A percentile compares a stretch with the other conserved stretches of the same genome.
These are phyloP conservation scores for Zhuqinia jingwanae DNA, from an alignment of 2,888 invertebrate species.

Conservation along the genomic window DNA sequence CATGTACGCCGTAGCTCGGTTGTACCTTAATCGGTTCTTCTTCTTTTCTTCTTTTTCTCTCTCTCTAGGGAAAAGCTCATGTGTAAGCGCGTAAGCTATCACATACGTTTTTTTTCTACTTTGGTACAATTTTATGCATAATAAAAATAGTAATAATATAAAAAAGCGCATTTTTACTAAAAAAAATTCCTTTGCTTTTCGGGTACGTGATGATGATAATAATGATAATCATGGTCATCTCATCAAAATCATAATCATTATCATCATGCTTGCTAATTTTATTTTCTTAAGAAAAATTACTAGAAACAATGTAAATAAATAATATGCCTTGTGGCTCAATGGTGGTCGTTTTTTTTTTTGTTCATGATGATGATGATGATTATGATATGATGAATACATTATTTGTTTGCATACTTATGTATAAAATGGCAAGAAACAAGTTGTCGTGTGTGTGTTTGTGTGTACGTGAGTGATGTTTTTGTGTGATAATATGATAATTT, in stretches of 20 bases:
- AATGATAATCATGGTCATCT: too few relatives aligned
- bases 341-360: too few relatives aligned
- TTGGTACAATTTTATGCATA: constrained; percentile 1
- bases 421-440: constrained; percentile 26
- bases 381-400: background rate
- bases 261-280: too few relatives aligned
- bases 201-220: constrained; percentile 28
- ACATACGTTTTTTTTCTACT: constrained; percentile 19
- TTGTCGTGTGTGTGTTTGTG: constrained; percentile 43
- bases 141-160: too few relatives aligned
- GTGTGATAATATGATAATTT: constrained; percentile 26
- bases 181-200: constrained; percentile 3
- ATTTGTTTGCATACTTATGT: background rate
- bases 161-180: background rate
- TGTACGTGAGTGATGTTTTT: constrained; percentile 62
- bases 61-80: constrained; percentile 48
- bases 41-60: constrained; percentile 7
- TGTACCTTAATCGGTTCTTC: constrained; percentile 40
- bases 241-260: too few relatives aligned
- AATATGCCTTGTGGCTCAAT: too few relatives aligned
- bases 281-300: too few relatives aligned
- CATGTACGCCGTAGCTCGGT: constrained; percentile 49
- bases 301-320: too few relatives aligned
- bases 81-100: constrained; percentile 18
- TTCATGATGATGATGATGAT: constrained; percentile 13